These are phyloP conservation scores for Brachionus sp. DNA, from an alignment of 1,140 invertebrate species.

Conservation along the genomic window DNA sequence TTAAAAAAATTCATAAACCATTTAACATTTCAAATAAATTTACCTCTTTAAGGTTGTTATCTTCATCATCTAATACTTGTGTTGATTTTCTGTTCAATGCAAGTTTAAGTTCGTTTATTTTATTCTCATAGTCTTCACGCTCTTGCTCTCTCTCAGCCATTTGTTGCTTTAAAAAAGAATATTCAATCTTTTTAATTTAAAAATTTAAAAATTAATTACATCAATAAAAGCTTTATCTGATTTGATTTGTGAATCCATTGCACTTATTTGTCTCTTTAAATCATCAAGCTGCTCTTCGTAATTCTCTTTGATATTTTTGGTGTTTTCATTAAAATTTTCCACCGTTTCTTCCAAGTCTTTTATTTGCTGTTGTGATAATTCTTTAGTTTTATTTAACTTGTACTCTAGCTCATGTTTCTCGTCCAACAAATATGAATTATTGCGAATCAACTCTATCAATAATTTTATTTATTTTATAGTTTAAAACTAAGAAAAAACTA, in stretches of 20 bases:
- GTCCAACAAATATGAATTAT: slow-evolving; percentile 27
- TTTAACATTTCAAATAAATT: neutral
- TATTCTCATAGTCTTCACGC: slow-evolving; percentile 34
- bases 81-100: neutral
- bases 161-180: slow-evolving; percentile 1
- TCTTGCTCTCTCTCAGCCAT: slow-evolving; percentile 43
- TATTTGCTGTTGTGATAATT: slow-evolving; percentile 42
- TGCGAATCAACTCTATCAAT: neutral
- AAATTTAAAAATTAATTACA: neutral
- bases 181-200: neutral
- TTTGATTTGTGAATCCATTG: slow-evolving; percentile 38
- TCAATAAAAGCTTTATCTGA: slow-evolving; percentile 35
- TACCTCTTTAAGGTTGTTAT: slow-evolving; percentile 1
- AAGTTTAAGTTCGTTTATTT: slow-evolving; percentile 20
- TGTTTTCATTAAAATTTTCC: slow-evolving; percentile 23
- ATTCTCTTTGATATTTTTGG: neutral
- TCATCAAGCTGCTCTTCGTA: slow-evolving; percentile 37
- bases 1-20: neutral
- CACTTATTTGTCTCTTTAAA: slow-evolving; percentile 28
- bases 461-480: neutral
- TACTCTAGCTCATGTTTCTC: slow-evolving; percentile 42
- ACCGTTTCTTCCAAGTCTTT: slow-evolving; percentile 38
- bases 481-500: neutral
- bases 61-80: neutral
- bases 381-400: slow-evolving; percentile 31